Percentiles rank a stretch among this genome's conserved stretches.
These are phyloP conservation scores for Drosophila multiciliata DNA, from an alignment of 2,888 invertebrate genomes.

Conservation along the genomic window DNA sequence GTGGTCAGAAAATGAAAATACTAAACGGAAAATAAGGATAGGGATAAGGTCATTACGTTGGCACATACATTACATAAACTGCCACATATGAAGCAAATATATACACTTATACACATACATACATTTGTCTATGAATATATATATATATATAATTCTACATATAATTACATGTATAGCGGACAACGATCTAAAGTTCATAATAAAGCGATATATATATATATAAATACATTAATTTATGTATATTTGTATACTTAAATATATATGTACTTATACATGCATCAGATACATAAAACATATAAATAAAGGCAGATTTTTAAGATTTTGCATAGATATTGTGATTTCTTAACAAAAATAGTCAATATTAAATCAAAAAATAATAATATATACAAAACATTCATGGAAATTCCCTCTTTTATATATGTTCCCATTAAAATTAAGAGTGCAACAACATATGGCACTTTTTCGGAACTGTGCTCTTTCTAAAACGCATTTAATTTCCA, in stretches of 20 bases:
- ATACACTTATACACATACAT: constrained; percentile 11
- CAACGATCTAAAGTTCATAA: constrained; percentile 63
- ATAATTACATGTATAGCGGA: constrained; percentile 64
- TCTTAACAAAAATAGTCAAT: constrained; percentile 54
- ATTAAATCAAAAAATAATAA: constrained; percentile 24
- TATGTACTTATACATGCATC: constrained; percentile 34
- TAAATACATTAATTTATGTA: constrained; percentile 1
- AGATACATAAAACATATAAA: constrained; percentile 21
- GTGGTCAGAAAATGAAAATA: not conserved
- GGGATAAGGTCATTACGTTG: constrained; percentile 16
- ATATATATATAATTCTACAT: constrained; percentile 28
- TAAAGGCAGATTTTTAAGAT: constrained; percentile 56
- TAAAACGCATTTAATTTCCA: constrained; percentile 5
- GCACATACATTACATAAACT: constrained; percentile 40
- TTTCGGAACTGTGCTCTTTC: constrained; percentile 29
- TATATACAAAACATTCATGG: constrained; percentile 1
- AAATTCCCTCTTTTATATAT: constrained; percentile 20
- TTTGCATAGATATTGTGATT: constrained; percentile 74
- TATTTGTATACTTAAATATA: constrained; percentile 37
- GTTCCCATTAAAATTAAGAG: constrained; percentile 27
- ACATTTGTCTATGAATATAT: constrained; percentile 17
- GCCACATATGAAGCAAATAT: constrained; percentile 30
- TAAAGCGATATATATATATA: constrained; percentile 44
- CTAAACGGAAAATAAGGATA: not conserved
- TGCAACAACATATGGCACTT: constrained; percentile 27